Base-by-base conservation (phyloP, 2,797 vertebrate genomes). In the Dipus sagitta region DNA sequence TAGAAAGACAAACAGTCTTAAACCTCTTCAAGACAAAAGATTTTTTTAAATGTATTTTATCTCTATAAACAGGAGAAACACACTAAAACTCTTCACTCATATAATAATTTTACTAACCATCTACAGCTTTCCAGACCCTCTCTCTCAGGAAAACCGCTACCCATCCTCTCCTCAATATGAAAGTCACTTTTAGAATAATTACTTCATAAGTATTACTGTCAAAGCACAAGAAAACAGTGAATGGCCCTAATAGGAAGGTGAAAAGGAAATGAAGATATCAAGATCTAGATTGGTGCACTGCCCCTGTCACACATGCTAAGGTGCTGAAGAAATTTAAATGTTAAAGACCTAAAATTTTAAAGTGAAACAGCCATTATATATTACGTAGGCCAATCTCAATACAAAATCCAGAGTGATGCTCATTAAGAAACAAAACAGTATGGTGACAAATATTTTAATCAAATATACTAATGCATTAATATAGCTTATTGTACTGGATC, bases 291-390 rank as follows among this genome's bases (percentile, higher is more conserved):
- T 79, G 72, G 67, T 62, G 86, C 23, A 78, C 30, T 74, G 68
- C 75, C 5, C 60, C 42, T 82, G n/a, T 76, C 58, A 92, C 8
- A 78, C 65, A 85, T 67, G 60, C 23, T 85, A 80, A 88, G 4
- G 11, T 20, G 60, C 60, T 90, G 65, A 91, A 89, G 32, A 94
- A 84, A 92, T 15, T 77, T 88, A 94, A 70, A 42, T 23, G 38
- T 65, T 92, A 92, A 94, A 24, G 74, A 21, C 15, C 23, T 90
- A 34, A 88, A 80, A 67, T 64, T 83, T 91, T 85, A 89, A 79
- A 92, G 47, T 1, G 0, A 95, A 91, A 67, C 1, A 62, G 32
- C 13, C 62, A 88, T 62, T 88, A 67, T 67, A 58, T 77, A 74
- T 24, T 86, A 80, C 72, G 30, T 80, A 80, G 26, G 30, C 28